Conservation (phyloP, 2,113 vertebrate species). For the Syngnathus floridae region DNA sequence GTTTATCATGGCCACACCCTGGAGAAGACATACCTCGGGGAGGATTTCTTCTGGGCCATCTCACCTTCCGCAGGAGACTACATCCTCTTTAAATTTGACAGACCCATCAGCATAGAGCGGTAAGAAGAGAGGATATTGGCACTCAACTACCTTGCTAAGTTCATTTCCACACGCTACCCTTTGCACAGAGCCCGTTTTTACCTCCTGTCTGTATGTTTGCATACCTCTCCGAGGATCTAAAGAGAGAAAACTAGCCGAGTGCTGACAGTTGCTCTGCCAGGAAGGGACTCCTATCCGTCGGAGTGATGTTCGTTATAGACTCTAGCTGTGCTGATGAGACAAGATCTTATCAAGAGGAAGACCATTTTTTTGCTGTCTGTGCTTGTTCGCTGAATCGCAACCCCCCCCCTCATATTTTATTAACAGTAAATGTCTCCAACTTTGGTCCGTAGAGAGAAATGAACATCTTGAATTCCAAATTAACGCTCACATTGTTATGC, state of each 20-base stretch:
- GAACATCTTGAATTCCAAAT: not conserved
- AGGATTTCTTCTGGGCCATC: slow-evolving; percentile 99
- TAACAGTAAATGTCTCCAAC: not conserved
- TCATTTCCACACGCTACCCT: not conserved
- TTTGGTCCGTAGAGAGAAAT: not conserved
- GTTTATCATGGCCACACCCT: slow-evolving; percentile 95
- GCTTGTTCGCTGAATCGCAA: not conserved
- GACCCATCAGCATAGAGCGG: slow-evolving; percentile 90
- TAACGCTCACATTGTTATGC: too few species aligned
- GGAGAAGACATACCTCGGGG: slow-evolving; percentile 94
- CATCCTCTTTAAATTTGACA: slow-evolving; percentile 93
- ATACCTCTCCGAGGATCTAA: slow-evolving; percentile 51
- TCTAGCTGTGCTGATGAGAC: slow-evolving; percentile 12
- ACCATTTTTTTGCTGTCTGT: not conserved
- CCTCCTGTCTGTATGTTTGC: slow-evolving; percentile 1
- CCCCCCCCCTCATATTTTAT: not conserved
- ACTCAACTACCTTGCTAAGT: not conserved
- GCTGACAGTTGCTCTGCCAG: not conserved
- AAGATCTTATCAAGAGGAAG: slow-evolving; percentile 17
- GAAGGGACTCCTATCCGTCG: not conserved
- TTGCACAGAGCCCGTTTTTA: slow-evolving; percentile 14
- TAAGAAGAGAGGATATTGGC: slow-evolving; percentile 28
- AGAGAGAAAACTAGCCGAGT: slow-evolving; percentile 47
- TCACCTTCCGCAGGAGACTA: slow-evolving; percentile 88
- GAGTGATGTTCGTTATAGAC: slow-evolving; percentile 18